Evolutionary conservation across 2,888 invertebrate genomes (phyloP).

Genomic region (Eupelmus urozonus): DNA sequence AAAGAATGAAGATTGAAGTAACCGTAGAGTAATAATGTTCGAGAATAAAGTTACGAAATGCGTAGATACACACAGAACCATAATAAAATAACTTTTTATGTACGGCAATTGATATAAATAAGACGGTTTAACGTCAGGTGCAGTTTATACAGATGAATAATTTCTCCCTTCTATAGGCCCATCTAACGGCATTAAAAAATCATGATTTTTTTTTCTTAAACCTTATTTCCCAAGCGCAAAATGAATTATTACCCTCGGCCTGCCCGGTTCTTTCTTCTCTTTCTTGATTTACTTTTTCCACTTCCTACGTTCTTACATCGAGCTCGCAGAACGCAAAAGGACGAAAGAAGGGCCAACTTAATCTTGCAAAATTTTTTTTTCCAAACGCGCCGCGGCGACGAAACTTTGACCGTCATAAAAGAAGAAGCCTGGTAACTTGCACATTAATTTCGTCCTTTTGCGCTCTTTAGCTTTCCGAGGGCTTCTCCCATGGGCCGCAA

Average conservation of each 20-base stretch:
- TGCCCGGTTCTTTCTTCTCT: neutral
- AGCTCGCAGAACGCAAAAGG: neutral
- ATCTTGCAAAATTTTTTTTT: slow-evolving; percentile 5
- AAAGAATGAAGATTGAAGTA: no score
- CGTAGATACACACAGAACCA: neutral
- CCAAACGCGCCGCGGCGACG: no score
- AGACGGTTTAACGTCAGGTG: neutral
- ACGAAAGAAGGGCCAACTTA: slow-evolving; percentile 11
- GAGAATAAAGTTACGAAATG: neutral
- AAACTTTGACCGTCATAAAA: no score
- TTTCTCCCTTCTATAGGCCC: neutral
- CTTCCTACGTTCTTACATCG: neutral
- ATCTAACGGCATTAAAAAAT: neutral
- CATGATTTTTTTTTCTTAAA: neutral
- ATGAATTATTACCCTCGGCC: slow-evolving; percentile 19
- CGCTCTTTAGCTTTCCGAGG: neutral
- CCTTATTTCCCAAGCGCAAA: neutral
- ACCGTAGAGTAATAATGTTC: no score
- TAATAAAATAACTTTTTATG: neutral
- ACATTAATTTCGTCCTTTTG: no score
- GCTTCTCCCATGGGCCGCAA: neutral
- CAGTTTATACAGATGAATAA: neutral
- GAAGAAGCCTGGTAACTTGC: no score
- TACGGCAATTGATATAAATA: neutral
- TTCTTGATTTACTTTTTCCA: slow-evolving; percentile 27